Evolutionary conservation across 2,888 invertebrate genomes (phyloP).

Genomic region (Tetragonisca angustula): DNA sequence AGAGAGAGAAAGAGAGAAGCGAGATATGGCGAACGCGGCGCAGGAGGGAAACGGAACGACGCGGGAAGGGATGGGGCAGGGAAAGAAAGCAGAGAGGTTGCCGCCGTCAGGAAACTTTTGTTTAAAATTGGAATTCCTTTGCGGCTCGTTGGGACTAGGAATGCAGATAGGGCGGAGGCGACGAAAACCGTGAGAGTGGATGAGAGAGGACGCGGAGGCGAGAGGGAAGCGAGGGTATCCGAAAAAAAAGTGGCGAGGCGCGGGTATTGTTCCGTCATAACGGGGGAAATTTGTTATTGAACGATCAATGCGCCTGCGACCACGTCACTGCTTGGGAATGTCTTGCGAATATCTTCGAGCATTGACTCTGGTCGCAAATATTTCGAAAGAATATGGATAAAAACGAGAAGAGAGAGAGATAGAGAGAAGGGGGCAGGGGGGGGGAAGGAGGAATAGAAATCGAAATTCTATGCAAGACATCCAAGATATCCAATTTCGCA

Average conservation of each 20-base stretch:
- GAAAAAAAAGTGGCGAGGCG: constrained; percentile 65
- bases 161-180: constrained; percentile 79
- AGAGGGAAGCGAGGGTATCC: constrained; percentile 32
- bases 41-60: constrained; percentile 21
- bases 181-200: constrained; percentile 72
- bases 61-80: constrained; percentile 30
- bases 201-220: constrained; percentile 48
- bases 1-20: constrained; percentile 30
- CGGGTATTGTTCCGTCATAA: constrained; percentile 77
- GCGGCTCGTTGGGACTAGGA: constrained; percentile 81
- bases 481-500: background rate
- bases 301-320: too few species aligned
- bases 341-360: background rate
- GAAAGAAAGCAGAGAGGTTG: constrained; percentile 70
- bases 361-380: background rate
- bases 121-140: constrained; percentile 82
- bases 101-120: constrained; percentile 80
- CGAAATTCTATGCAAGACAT: background rate
- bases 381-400: background rate
- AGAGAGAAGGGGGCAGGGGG: background rate
- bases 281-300: constrained; percentile 60
- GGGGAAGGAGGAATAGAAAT: background rate
- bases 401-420: background rate
- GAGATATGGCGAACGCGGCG: background rate
- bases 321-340: too few species aligned